Evolutionary conservation across 2,888 invertebrate genomes (phyloP), one percentile per base, ranked within the genome.

Genomic region (Trileptium ribeirensis): DNA sequence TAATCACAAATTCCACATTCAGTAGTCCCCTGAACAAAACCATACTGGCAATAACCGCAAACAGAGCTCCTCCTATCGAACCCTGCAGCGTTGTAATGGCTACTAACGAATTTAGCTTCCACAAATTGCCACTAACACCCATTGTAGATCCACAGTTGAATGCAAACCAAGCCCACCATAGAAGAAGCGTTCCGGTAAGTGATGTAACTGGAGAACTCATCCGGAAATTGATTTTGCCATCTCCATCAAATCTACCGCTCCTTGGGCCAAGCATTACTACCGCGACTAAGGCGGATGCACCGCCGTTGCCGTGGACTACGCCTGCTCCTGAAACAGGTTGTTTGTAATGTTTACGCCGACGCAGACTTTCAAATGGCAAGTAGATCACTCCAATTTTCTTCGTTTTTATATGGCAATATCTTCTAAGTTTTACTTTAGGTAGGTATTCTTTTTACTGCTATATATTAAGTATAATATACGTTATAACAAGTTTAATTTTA

Each of bases 1-100:
- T 96, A 78, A 96, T 95, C 38, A 96, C 92, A 86, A 94, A 94
- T 87, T 94, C 92, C 8, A 96, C 93, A 84, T 95, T 94, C 82
- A 95, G 92, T 80, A 92, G 92, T 0, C 93, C 84, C 67, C 87
- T 88, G 51, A 31, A 3, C 2, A 29, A 24, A 24, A 78, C 8
- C n/a, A 78, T 67, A 31, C 79, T 78, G 64, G n/a, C 29, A 15
- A 67, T 2, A 29, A 88, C 84, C 0, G 94, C 94, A 34, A 92
- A 91, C 79, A 93, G 90, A 0, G 96, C 96, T 0, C 96, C 96
- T 0, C 95, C 95, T 88, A 96, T 95, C 0, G 95, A 95, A 0
- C 94, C 93, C 91, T 95, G 93, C 92, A 96, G 94, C 0, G 96
- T 96, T 91, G 94, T 93, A 0, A 95, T 94, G 0, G 95, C 94